Evolutionary conservation across 2,888 invertebrate species (phyloP), one percentile per base, ranked within the genome.

Genomic region (Globia sparganii): DNA sequence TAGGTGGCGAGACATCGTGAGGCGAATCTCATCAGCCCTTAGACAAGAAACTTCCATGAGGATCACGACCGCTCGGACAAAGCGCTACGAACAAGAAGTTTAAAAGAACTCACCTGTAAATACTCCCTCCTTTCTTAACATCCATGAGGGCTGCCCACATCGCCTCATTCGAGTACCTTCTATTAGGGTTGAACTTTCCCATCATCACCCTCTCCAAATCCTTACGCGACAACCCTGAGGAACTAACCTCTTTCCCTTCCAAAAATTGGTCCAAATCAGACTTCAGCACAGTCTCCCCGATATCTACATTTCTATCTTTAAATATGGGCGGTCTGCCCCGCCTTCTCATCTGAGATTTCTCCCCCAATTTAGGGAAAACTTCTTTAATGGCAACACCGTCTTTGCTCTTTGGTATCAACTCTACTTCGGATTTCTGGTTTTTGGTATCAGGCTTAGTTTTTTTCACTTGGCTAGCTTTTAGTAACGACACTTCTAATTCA

Each of bases 71-170:
- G 43, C 43, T 43, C 43, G 13, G 43, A 43, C 43, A 43, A 43
- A 13, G 43, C 13, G 43, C 43, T 21, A 46, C 21, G 46, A 46
- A 21, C 2, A 46, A 46, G 0, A 43, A 46, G 5, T 15, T 49
- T 49, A 13, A 25, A 40, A 34, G 0, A 28, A 77, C 92, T 91
- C 64, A 97, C 97, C 97, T 96, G 84, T 97, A 97, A 84, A 97
- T 97, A 89, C 97, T 97, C 2, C 97, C 97, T 2, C 97, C 97
- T 78, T 96, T 95, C 85, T 97, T 97, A 0, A 97, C 97, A 78
- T 97, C 97, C 97, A 97, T 97, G 1, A 97, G 91, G 2, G 97
- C 97, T 2, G 97, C 96, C 96, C 97, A 97, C 94, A 97, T 96
- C 0, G 97, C 97, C 77, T 97, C 96, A 75, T 97, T 97, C 0